Conservation (phyloP, 2,797 vertebrate genomes). For the Amblyopsis hoosieri region DNA sequence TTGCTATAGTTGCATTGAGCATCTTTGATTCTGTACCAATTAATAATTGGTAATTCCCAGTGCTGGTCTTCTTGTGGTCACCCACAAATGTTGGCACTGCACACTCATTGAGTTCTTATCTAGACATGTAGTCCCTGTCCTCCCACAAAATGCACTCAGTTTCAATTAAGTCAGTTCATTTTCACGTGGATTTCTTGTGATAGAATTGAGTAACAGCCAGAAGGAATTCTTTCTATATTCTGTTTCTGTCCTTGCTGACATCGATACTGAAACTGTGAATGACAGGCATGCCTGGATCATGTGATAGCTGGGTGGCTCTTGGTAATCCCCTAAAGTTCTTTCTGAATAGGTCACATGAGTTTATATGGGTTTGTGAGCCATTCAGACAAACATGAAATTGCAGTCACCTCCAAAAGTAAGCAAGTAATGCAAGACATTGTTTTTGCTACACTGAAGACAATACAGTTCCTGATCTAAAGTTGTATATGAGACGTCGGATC, state of each 20-base stretch:
- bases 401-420: no score
- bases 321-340: slow-evolving; percentile 62
- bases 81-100: slow-evolving; percentile 17
- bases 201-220: slow-evolving; percentile 57
- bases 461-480: no score
- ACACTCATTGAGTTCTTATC: slow-evolving; percentile 26
- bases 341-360: slow-evolving; percentile 53
- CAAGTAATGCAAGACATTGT: no score
- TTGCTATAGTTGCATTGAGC: not conserved
- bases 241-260: slow-evolving; percentile 48
- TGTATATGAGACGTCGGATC: no score
- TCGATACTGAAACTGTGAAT: slow-evolving; percentile 64
- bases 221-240: slow-evolving; percentile 47
- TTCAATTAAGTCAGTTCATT: slow-evolving; percentile 12
- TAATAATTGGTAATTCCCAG: slow-evolving; percentile 5
- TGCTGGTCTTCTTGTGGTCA: slow-evolving; percentile 19
- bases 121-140: not conserved
- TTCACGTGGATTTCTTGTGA: not conserved
- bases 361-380: slow-evolving; percentile 39
- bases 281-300: slow-evolving; percentile 64
- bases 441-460: no score
- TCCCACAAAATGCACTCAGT: slow-evolving; percentile 6
- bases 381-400: slow-evolving; percentile 1
- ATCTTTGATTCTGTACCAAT: no score
- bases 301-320: slow-evolving; percentile 53